These are phyloP conservation scores for Perodicticus potto DNA, from an alignment of 2,797 vertebrate species.

Conservation along the genomic window DNA sequence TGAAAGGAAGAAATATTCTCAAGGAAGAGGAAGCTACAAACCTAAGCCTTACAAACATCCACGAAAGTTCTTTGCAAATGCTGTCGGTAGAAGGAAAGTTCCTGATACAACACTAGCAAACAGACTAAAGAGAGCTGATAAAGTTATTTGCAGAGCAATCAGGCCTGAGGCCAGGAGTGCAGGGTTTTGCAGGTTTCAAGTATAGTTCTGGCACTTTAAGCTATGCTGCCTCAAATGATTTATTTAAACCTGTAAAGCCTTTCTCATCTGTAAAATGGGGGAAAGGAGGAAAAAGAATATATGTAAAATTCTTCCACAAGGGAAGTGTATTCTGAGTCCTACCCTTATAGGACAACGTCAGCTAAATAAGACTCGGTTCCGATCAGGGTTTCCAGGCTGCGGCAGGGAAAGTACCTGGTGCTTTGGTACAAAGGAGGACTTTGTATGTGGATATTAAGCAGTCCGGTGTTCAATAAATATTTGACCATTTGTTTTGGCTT, in stretches of 20 bases:
- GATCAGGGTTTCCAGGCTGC: neutral
- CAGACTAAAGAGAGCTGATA: neutral
- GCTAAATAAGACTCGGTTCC: neutral
- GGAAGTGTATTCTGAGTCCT: neutral
- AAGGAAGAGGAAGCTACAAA: constrained; percentile 25
- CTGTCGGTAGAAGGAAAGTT: neutral
- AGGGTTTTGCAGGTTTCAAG: neutral
- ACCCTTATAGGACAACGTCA: neutral
- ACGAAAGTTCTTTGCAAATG: neutral
- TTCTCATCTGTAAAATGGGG: neutral
- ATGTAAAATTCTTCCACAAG: neutral
- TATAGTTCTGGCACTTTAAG: constrained; percentile 30
- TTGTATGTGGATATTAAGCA: constrained; percentile 68
- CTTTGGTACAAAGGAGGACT: constrained; percentile 64
- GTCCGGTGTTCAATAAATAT: constrained; percentile 61
- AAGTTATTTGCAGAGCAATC: constrained; percentile 70
- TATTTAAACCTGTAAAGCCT: neutral
- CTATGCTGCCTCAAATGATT: neutral
- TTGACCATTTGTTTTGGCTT: constrained; percentile 72
- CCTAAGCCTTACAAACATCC: constrained; percentile 6
- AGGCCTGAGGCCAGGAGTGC: neutral
- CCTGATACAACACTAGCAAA: neutral
- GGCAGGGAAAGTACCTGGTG: neutral
- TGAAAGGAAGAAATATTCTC: neutral
- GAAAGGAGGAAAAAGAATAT: neutral